These are phyloP conservation scores for Polypterus senegalus DNA, from an alignment of 2,113 vertebrate species.

Conservation along the genomic window DNA sequence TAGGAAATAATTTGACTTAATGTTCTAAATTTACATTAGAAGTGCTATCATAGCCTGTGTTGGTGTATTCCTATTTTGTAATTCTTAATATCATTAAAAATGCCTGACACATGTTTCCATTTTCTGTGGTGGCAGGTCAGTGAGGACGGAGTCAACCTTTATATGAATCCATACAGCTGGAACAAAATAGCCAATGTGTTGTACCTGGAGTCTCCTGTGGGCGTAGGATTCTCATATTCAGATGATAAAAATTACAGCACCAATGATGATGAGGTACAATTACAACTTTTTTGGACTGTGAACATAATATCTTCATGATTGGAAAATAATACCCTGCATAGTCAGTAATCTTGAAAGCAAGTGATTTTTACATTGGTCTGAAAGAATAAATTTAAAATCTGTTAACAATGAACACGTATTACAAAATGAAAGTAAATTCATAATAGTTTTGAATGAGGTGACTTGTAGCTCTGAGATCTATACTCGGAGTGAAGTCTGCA, in stretches of 20 bases:
- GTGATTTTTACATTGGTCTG: no score
- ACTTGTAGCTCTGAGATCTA: no score
- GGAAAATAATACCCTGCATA: no score
- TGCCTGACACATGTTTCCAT: neutral
- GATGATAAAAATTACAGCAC: constrained; percentile 42
- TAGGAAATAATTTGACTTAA: neutral
- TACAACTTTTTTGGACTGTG: neutral
- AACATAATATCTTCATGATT: no score
- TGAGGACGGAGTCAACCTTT: constrained; percentile 43
- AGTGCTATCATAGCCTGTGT: neutral
- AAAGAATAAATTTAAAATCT: no score
- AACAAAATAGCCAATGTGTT: constrained; percentile 52
- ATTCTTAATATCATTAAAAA: no score
- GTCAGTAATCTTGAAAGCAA: no score
- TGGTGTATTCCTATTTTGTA: no score
- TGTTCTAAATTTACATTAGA: neutral
- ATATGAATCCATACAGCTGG: constrained; percentile 54
- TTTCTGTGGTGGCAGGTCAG: constrained; percentile 33
- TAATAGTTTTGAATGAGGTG: no score
- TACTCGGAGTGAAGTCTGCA: no score
- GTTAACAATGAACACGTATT: no score
- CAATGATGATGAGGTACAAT: constrained; percentile 41
- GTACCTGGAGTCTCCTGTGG: constrained; percentile 55
- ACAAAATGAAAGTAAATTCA: no score
- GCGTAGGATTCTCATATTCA: constrained; percentile 60